A percentile compares a stretch with the other conserved stretches of the same genome.
phyloP scores from a whole-genome alignment of 2,797 vertebrate genomes.

The Ficedula albicollis region DNA sequence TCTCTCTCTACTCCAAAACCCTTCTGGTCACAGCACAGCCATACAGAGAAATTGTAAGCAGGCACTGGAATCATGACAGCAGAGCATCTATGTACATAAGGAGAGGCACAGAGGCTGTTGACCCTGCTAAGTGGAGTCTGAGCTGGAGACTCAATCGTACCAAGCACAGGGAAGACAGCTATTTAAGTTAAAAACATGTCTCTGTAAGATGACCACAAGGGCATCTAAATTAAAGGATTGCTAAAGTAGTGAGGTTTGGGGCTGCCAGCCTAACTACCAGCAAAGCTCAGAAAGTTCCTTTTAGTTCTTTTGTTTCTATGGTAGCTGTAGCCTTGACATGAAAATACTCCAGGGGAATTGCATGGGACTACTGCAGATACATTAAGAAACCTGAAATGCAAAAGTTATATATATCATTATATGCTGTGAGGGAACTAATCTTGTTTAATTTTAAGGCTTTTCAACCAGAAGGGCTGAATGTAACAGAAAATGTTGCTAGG shows the following conservation, averaged over 20 bases:
- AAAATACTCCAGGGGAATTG: background rate
- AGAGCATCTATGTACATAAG: rapidly evolving
- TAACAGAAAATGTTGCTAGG: background rate
- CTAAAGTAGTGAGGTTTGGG: background rate
- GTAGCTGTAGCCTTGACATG: background rate
- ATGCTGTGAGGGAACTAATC: background rate
- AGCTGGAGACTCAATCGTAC: background rate
- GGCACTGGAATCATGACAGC: background rate
- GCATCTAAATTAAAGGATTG: background rate
- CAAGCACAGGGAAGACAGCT: background rate
- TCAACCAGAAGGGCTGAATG: background rate
- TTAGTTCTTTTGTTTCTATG: background rate
- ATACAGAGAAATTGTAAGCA: background rate
- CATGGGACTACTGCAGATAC: background rate
- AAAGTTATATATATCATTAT: background rate
- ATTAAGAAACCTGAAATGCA: background rate
- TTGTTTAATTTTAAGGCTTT: constrained; percentile 4
- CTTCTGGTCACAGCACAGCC: background rate
- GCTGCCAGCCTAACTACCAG: background rate
- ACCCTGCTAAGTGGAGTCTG: background rate
- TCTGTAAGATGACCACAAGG: background rate
- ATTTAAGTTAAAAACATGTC: background rate
- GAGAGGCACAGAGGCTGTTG: background rate
- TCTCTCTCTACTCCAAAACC: background rate
- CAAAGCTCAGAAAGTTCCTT: background rate